Percentiles rank a stretch among this genome's conserved stretches.
Evolutionary conservation across 2,888 invertebrate species (phyloP).

Genomic region (Lithophane leautieri): DNA sequence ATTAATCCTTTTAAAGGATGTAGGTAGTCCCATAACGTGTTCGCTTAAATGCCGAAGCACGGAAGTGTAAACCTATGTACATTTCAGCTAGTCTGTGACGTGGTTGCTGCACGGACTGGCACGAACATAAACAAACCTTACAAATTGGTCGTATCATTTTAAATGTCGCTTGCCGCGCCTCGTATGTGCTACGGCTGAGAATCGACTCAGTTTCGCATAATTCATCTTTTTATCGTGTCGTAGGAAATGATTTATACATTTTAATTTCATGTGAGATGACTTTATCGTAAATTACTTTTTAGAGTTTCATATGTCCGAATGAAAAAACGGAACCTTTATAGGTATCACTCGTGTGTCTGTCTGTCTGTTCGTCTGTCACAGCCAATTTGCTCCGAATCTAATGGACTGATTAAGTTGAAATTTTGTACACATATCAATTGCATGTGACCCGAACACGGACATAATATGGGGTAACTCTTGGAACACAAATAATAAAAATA

Average conservation of each 20-base stretch:
- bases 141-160: neutral
- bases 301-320: too few species aligned
- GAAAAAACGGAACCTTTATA: too few species aligned
- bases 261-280: neutral
- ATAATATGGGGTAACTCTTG: too few species aligned
- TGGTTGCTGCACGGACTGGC: neutral
- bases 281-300: neutral
- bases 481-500: too few species aligned
- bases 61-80: neutral
- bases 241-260: conserved; percentile 26
- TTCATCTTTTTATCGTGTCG: conserved; percentile 12
- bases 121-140: neutral
- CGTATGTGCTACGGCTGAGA: neutral
- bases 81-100: neutral
- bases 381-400: too few species aligned
- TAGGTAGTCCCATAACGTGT: neutral
- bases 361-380: too few species aligned
- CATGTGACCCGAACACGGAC: too few species aligned
- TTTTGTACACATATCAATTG: too few species aligned
- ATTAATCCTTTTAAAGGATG: neutral
- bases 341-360: too few species aligned
- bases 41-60: neutral
- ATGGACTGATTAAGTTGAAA: too few species aligned
- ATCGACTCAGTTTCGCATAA: neutral
- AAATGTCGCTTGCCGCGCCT: neutral